Evolutionary conservation across 2,888 invertebrate species (phyloP), one percentile per base, ranked within the genome.

Genomic region (Oxytorus armatus): DNA sequence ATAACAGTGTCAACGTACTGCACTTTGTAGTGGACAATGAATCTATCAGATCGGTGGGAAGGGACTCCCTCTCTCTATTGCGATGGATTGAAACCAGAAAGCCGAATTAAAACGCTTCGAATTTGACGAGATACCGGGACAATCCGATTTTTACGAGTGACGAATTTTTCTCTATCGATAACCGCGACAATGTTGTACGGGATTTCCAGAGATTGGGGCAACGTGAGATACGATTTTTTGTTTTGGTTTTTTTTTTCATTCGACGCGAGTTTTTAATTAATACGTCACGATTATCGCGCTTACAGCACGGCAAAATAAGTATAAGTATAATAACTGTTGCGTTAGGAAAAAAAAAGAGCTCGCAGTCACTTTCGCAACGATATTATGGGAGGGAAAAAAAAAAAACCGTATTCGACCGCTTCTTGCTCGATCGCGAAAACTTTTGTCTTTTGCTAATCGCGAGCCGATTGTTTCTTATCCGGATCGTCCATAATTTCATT

Each of bases 1-100:
- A 36, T 36, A 57, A 33, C 21, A 57, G 29, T 11, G 8, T 4
- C 25, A 42, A 25, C 25, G 61, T 47, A 51, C 18, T 21, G 51
- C 42, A 33, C 55, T 55, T 21, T 55, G 36, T 68, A 55, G 29
- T 16, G 53, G 44, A 29, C 33, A 16, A 69, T 69, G 55, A 69
- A 55, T 69, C 55, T 55, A 42, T 69, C 55, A 53, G 42, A 68
- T n/a, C n/a, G n/a, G n/a, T n/a, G n/a, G n/a, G n/a, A n/a, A n/a
- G n/a, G n/a, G n/a, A n/a, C n/a, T n/a, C n/a, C n/a, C n/a, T n/a
- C n/a, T n/a, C n/a, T n/a, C 55, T 53, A 25, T 55, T 16, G 29
- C 44, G 14, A 39, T 44, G 44, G 69, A 55, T 42, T 18, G 55
- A 55, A 42, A 14, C 14, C 42, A 16, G 16, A 29, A 68, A 53